Evolutionary conservation across 2,113 vertebrate species (phyloP), one percentile per base, ranked within the genome.

Genomic region (Lophotis ruficrista): DNA sequence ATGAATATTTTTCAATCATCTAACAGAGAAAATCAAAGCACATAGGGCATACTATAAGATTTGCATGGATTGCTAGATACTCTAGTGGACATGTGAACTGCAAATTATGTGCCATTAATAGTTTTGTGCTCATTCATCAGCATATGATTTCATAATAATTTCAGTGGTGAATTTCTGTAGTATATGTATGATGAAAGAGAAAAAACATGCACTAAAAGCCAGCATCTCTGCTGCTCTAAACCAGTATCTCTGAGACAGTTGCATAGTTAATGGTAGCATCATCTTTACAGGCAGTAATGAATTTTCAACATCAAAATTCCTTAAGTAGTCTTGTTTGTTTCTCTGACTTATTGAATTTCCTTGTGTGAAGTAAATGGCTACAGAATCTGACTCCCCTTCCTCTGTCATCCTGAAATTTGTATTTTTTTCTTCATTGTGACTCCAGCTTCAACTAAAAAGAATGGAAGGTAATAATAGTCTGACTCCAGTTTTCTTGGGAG

Each of bases 1-100:
- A 94, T 94, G 92, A 93, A 92, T 93, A 93, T 93, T 92, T 96
- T 96, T 95, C 90, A 94, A 75, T 94, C 86, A 96, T 94, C 79
- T 89, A 89, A 68, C 48, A 90, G 80, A 83, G 66, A 80, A 88
- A 96, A 94, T 65, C 87, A 96, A 96, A 93, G 88, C 92, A 86
- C 88, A 81, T 16, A 90, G 76, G 90, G 56, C 35, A 83, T 89
- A 76, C 43, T 90, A 33, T 64, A 75, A 90, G 38, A 78, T 86
- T 64, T 94, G 28, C 80, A 62, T 33, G 41, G 45, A 66, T 85
- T 90, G n/a, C 76, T 83, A 51, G 87, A 88, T 94, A 87, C 79
- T 90, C 79, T 58, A 79, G 83, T 82, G 92, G 76, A 93, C 48
- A 56, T 68, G 43, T 94, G 71, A 76, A 61, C 48, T 87, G 35